Conservation (phyloP, 2,113 vertebrate genomes). For the Solea solea region DNA sequence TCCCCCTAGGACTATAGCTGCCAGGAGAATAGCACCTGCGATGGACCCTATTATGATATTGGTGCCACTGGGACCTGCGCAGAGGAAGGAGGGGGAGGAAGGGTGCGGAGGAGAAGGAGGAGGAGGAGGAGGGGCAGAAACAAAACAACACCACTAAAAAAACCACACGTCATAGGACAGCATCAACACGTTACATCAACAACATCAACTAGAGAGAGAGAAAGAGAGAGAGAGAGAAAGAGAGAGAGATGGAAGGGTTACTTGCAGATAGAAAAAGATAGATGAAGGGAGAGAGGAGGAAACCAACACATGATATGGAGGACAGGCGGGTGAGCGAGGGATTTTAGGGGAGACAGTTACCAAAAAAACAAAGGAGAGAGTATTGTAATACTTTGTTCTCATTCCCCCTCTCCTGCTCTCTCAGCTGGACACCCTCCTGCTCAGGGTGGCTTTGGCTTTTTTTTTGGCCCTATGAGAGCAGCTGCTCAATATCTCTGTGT, state of each 20-base stretch:
- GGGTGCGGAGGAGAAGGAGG: constrained; percentile 48
- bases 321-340: constrained; percentile 55
- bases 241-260: constrained; percentile 51
- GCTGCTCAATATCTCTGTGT: constrained; percentile 65
- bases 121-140: constrained; percentile 64
- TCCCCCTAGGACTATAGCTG: constrained; percentile 97
- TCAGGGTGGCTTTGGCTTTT: constrained; percentile 50
- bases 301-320: constrained; percentile 52
- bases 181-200: constrained; percentile 75
- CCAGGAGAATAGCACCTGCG: constrained; percentile 95
- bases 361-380: constrained; percentile 47
- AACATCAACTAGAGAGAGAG: constrained; percentile 63
- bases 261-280: constrained; percentile 61
- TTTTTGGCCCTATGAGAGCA: constrained; percentile 64
- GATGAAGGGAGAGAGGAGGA: constrained; percentile 45
- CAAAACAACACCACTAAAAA: constrained; percentile 79
- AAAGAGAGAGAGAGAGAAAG: constrained; percentile 50
- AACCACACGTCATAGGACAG: constrained; percentile 74
- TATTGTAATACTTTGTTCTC: constrained; percentile 69
- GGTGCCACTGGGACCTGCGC: constrained; percentile 96
- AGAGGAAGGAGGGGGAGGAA: constrained; percentile 74
- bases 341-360: constrained; percentile 50
- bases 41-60: constrained; percentile 99
- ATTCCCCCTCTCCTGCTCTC: constrained; percentile 68
- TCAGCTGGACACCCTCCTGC: constrained; percentile 62